Evolutionary conservation across 1,140 invertebrate species (phyloP).

Genomic region (Oscheius sp.): DNA sequence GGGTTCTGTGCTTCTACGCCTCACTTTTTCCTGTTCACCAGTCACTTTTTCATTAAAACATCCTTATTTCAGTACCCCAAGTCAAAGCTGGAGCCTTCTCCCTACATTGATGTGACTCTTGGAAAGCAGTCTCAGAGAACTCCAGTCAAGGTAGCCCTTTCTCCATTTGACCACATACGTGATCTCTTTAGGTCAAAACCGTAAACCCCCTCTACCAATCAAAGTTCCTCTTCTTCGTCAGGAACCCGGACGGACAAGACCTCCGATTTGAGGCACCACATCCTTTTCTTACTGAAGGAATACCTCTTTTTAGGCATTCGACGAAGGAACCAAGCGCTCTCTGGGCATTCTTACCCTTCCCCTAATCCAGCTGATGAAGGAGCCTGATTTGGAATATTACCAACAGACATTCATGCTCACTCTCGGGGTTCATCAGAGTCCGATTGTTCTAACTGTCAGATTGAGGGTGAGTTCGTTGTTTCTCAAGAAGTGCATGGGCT

Average conservation of each 20-base stretch:
- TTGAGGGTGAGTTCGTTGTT: slow-evolving; percentile 40
- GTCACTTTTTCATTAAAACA: background rate
- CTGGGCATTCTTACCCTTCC: slow-evolving; percentile 51
- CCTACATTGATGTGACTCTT: slow-evolving; percentile 54
- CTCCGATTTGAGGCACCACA: slow-evolving; percentile 42
- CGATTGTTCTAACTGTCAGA: slow-evolving; percentile 55
- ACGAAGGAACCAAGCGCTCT: slow-evolving; percentile 50
- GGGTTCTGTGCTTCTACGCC: too few relatives aligned
- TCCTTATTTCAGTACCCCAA: slow-evolving; percentile 42
- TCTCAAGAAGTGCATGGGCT: too few relatives aligned
- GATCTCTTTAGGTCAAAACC: slow-evolving; percentile 32
- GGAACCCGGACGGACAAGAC: slow-evolving; percentile 57
- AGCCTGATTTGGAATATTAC: slow-evolving; percentile 55
- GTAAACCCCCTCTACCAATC: slow-evolving; percentile 46
- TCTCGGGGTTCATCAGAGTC: slow-evolving; percentile 52
- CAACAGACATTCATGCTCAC: slow-evolving; percentile 52
- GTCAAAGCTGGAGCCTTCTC: slow-evolving; percentile 57
- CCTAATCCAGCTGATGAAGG: slow-evolving; percentile 42
- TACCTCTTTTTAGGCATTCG: slow-evolving; percentile 48
- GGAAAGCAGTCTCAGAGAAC: slow-evolving; percentile 52
- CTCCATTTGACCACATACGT: background rate
- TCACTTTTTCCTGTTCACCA: too few relatives aligned
- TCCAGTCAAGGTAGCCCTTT: slow-evolving; percentile 49
- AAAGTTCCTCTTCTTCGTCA: slow-evolving; percentile 56
- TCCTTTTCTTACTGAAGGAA: slow-evolving; percentile 26